Base-by-base conservation (phyloP, 1,140 invertebrate species). In the Meloidogyne floridensis region DNA sequence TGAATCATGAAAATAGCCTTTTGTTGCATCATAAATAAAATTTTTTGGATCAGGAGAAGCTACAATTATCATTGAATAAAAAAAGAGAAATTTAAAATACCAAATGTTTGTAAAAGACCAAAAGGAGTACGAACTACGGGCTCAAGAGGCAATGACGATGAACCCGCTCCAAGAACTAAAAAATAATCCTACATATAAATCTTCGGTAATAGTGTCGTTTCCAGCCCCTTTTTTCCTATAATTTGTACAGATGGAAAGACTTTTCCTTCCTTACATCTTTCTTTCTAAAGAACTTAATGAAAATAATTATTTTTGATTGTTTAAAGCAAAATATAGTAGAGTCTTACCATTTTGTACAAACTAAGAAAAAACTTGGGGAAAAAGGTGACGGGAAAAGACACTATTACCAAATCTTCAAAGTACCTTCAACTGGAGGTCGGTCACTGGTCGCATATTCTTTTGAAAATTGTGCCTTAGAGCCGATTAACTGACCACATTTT, bases 1-100 rank as follows among this genome's bases (percentile, higher is more conserved):
- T 1, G 95, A 93, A 91, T 99, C 97, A 90, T 97, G 98, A 89
- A 98, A 98, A 89, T 97, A 99, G 0, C 96, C 96, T 13, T 95
- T 97, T 0, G 93, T 93, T 90, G 96, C 95, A 91, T 99, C 97
- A 91, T 95, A 98, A 86, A 95, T 94, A 90, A 97, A 98, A n/a
- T 93, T 94, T 80, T 93, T 94, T 2, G 94, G 93, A 93, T 98
- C 96, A 42, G 97, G 97, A 3, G 53, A 59, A 10, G 83, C 87
- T 87, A 56, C 15, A 79, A 77, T 15, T 59, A 15, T 3, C 11
- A 59, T 3, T n/a, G n/a, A n/a, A n/a, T n/a, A n/a, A 65, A 65
- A 65, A 65, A 7, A n/a, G 3, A n/a, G n/a, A 8, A 65, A 6
- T n/a, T 4, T 59, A 15, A 5, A 65, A 65, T 65, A 65, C 59